Conservation (phyloP, 2,113 vertebrate species). For the Gila orcuttii region DNA sequence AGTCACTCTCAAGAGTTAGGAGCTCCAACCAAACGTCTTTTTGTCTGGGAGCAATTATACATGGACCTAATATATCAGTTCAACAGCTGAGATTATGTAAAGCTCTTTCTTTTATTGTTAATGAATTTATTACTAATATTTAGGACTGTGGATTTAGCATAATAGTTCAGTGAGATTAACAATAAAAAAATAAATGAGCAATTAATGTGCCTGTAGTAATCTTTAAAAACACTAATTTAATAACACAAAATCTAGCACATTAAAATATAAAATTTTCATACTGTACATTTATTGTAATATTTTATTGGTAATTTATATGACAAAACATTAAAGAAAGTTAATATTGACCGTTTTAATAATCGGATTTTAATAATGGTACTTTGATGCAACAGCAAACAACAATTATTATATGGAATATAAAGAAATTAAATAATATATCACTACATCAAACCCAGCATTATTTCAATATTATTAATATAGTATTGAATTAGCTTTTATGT, state of each 20-base stretch:
- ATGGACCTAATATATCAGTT: conserved; percentile 3
- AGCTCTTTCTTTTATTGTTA: background rate
- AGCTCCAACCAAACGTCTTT: conserved; percentile 54
- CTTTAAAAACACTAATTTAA: no score
- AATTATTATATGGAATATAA: background rate
- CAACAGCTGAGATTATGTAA: background rate
- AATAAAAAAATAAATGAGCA: background rate
- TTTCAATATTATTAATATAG: background rate
- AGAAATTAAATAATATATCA: background rate
- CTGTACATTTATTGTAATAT: background rate
- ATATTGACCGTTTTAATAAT: background rate
- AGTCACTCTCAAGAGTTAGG: conserved; percentile 79
- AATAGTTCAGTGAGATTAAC: background rate
- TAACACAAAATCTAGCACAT: background rate
- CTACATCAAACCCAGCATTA: background rate
- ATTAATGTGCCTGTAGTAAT: background rate
- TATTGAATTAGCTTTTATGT: background rate
- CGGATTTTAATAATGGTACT: background rate
- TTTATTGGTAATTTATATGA: background rate
- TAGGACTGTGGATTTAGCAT: background rate
- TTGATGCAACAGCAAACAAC: background rate
- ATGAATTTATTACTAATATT: background rate
- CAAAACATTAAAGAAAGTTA: background rate
- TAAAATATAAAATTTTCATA: background rate
- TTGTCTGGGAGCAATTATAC: conserved; percentile 49